Evolutionary conservation across 2,113 vertebrate species (phyloP).

Genomic region (Prolemur simus): DNA sequence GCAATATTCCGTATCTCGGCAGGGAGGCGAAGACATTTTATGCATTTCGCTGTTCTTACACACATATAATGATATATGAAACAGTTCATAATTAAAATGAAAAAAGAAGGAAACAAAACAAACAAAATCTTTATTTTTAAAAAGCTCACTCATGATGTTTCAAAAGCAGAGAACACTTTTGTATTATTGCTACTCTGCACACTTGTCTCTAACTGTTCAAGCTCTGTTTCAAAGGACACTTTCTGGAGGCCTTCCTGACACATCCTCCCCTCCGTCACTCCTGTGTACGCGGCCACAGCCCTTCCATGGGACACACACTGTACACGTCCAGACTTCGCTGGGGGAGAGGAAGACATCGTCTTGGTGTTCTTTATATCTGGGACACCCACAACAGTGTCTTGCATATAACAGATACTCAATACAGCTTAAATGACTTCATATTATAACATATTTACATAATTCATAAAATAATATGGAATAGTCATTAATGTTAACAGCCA

Average conservation of each 20-base stretch:
- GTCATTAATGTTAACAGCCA: background rate
- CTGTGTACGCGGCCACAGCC: background rate
- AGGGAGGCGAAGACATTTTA: background rate
- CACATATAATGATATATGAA: background rate
- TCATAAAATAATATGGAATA: slow-evolving; percentile 31
- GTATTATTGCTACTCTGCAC: background rate
- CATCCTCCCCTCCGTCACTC: background rate
- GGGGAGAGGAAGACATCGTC: background rate
- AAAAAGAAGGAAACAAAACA: background rate
- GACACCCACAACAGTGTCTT: background rate
- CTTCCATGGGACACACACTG: background rate
- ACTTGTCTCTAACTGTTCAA: background rate
- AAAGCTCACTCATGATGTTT: background rate
- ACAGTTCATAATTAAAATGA: background rate
- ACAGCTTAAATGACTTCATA: slow-evolving; percentile 1
- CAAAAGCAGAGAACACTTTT: background rate
- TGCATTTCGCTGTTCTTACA: slow-evolving; percentile 14
- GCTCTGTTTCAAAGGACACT: background rate
- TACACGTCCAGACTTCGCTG: background rate
- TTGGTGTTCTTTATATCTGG: background rate
- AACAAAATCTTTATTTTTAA: background rate
- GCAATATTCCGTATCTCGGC: background rate
- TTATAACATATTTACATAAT: background rate
- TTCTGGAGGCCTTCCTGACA: background rate
- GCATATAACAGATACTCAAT: background rate